phyloP scores from a whole-genome alignment of 2,888 invertebrate genomes.

The Belgica antarctica region DNA sequence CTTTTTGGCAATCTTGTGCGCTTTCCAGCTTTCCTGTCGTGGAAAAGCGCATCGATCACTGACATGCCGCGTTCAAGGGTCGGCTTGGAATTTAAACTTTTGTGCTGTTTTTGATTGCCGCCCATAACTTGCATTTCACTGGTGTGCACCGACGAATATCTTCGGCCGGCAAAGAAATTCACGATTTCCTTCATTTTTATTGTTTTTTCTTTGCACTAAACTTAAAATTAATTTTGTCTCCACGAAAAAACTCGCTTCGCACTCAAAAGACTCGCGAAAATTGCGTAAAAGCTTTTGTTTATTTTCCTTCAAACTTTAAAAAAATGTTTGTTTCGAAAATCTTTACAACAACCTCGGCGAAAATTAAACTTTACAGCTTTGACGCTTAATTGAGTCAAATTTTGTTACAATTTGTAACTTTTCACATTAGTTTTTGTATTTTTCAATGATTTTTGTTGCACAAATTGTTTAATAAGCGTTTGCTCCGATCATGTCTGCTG shows the following conservation, averaged over 20 bases:
- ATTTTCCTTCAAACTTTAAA: not conserved
- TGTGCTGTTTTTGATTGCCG: constrained; percentile 47
- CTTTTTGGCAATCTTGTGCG: constrained; percentile 55
- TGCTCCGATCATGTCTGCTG: too few relatives aligned
- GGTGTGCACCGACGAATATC: constrained; percentile 60
- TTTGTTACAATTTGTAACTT: too few relatives aligned
- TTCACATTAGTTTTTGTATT: too few relatives aligned
- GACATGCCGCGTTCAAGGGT: constrained; percentile 52
- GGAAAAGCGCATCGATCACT: constrained; percentile 56
- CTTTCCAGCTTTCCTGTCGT: constrained; percentile 53
- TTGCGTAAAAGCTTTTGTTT: constrained; percentile 12
- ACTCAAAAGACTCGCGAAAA: not conserved
- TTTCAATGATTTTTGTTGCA: too few relatives aligned
- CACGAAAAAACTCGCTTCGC: not conserved
- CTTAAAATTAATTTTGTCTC: constrained; percentile 3
- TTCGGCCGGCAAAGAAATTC: constrained; percentile 59
- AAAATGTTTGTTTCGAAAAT: not conserved
- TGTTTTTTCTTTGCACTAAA: too few relatives aligned
- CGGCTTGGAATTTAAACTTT: constrained; percentile 54
- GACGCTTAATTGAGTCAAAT: too few relatives aligned
- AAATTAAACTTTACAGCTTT: too few relatives aligned
- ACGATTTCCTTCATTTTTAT: constrained; percentile 65
- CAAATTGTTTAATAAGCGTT: too few relatives aligned
- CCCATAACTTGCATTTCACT: constrained; percentile 48
- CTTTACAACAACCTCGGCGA: not conserved